Percentiles rank a stretch among this genome's conserved stretches.
These are phyloP conservation scores for Hemitrygon akajei DNA, from an alignment of 2,797 vertebrate genomes.

Conservation along the genomic window DNA sequence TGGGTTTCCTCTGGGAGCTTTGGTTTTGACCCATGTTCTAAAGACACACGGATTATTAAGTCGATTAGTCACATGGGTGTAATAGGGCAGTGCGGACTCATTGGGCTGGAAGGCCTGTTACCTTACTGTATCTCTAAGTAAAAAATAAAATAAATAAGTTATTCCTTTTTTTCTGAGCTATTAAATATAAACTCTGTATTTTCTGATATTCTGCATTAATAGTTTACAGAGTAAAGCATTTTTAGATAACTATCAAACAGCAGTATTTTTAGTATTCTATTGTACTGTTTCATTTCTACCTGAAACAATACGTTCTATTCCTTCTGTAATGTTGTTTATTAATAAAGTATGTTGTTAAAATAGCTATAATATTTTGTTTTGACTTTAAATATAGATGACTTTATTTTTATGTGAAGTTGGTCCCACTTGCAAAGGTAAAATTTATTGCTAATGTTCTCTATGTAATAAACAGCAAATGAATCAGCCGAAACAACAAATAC, in stretches of 20 bases:
- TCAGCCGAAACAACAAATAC: constrained; percentile 48
- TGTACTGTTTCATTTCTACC: neutral
- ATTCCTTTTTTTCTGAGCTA: neutral
- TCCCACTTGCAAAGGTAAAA: neutral
- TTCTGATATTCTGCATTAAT: neutral
- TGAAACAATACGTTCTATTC: neutral
- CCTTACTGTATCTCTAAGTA: no score
- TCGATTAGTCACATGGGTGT: no score
- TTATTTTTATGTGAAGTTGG: neutral
- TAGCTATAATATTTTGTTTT: neutral
- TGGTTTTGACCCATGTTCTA: no score
- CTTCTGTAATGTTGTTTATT: neutral
- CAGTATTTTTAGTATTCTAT: neutral
- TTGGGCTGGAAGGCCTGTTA: no score
- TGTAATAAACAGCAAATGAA: constrained; percentile 41
- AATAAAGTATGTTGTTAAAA: neutral
- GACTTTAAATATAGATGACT: neutral
- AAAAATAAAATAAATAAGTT: neutral
- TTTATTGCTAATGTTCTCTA: neutral
- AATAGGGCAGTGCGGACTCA: no score
- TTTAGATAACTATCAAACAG: neutral
- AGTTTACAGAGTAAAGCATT: neutral
- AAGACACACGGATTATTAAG: no score
- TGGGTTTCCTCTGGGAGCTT: no score
- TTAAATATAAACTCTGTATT: neutral